Base-by-base conservation (phyloP, 1,140 invertebrate species). In the Drosophila miranda region DNA sequence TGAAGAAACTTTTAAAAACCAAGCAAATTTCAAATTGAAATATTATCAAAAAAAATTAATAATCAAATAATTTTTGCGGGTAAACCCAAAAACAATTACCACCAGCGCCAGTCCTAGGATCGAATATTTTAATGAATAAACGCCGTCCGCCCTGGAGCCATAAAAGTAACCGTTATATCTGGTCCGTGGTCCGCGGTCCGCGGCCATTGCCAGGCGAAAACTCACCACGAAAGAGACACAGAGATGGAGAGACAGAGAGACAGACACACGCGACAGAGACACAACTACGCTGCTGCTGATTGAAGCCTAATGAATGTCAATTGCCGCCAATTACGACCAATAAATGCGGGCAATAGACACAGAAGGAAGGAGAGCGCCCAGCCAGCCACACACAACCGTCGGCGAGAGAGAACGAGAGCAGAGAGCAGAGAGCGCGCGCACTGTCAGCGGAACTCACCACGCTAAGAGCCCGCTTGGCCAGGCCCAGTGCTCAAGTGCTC, bases 221-320 rank as follows among this genome's bases (percentile, higher is more conserved):
- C 34, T 60, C 72, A 75, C 72, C 72, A 75, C 70, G 23, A 13
- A 30, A 16, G 23, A 19, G 45, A 30, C 8, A 11, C 50, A 30
- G 43, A 34, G 0, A 11, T 8, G 7, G 28, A 52, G 46, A 2
- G 23, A 16, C 49, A 16, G 21, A 26, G 46, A 30, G 13, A 14
- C 49, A 30, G 49, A 34, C 28, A 28, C 41, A 23, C 30, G 51
- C 23, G 28, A 46, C 49, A 19, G 16, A 41, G 48, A 38, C 30
- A 23, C 28, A 30, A 34, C 34, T 41, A 26, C n/a, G 45, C 49
- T 45, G 46, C 44, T 46, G 64, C 55, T 87, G 76, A 88, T 89
- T 83, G 82, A 83, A 89, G 80, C 67, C 82, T 90, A 89, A 90
- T 90, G 80, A 90, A 90, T 89, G 83, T 90, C 88, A 90, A 90